phyloP scores from a whole-genome alignment of 2,888 invertebrate species.

The Therioaphis trifolii region DNA sequence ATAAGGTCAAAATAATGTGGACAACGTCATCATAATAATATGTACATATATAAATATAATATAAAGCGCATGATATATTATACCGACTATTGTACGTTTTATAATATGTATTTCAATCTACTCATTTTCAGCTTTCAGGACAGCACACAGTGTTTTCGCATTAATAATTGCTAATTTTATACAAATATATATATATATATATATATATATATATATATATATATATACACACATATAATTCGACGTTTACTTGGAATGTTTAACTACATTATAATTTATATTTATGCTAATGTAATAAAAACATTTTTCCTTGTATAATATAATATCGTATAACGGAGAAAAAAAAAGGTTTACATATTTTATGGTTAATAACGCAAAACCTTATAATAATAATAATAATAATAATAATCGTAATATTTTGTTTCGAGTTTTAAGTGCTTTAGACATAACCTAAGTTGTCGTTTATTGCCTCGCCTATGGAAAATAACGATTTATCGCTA shows the following conservation, averaged over 20 bases:
- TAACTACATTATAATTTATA: not conserved
- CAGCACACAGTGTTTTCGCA: not conserved
- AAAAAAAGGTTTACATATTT: constrained; percentile 7
- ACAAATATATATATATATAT: no score
- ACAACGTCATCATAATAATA: no score
- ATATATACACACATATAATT: not conserved
- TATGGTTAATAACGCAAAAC: constrained; percentile 47
- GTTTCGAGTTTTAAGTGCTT: constrained; percentile 42
- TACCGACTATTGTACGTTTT: no score
- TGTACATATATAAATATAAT: no score
- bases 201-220: no score
- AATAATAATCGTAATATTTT: constrained; percentile 8
- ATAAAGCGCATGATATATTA: no score
- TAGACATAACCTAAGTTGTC: constrained; percentile 18
- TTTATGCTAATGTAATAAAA: constrained; percentile 35
- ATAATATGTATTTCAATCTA: no score
- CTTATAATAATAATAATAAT: not conserved
- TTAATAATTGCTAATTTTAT: not conserved
- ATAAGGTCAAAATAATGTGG: no score
- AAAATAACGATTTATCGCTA: constrained; percentile 12
- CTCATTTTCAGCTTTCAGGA: not conserved
- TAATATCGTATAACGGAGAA: not conserved
- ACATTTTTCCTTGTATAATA: not conserved
- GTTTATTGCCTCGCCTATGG: not conserved
- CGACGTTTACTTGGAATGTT: not conserved